Conservation (phyloP, 2,113 vertebrate species). For the Pachycephala philippinensis region DNA sequence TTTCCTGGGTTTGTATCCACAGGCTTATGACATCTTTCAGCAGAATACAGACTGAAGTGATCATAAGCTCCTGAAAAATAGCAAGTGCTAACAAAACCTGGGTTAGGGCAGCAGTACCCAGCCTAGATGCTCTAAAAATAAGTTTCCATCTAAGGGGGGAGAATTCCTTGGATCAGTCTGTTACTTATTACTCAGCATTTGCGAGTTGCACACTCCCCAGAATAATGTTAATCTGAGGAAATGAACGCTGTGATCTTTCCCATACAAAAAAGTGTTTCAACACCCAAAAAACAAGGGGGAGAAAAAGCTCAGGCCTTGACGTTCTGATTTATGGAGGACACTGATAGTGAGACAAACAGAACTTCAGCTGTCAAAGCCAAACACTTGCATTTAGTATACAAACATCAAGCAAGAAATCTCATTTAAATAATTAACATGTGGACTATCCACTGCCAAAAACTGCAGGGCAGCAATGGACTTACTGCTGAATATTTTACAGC, state of each 20-base stretch:
- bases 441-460: neutral
- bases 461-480: neutral
- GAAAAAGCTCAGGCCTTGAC: neutral
- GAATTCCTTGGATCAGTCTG: neutral
- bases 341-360: neutral
- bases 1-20: neutral
- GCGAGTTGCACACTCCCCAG: neutral
- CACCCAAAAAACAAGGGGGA: neutral
- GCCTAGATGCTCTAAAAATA: neutral
- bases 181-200: neutral
- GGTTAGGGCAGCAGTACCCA: neutral
- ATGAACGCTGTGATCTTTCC: neutral
- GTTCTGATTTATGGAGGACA: neutral
- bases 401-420: neutral
- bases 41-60: neutral
- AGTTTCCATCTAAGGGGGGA: neutral
- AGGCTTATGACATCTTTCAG: neutral
- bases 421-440: neutral
- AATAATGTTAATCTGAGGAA: neutral
- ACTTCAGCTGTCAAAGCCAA: neutral
- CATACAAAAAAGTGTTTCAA: neutral
- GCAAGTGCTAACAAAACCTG: neutral
- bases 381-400: neutral
- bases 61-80: neutral
- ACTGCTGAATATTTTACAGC: neutral